Percentiles rank a stretch among this genome's conserved stretches.
These are phyloP conservation scores for Sinosuthora webbiana DNA, from an alignment of 2,113 vertebrate species.

Conservation along the genomic window DNA sequence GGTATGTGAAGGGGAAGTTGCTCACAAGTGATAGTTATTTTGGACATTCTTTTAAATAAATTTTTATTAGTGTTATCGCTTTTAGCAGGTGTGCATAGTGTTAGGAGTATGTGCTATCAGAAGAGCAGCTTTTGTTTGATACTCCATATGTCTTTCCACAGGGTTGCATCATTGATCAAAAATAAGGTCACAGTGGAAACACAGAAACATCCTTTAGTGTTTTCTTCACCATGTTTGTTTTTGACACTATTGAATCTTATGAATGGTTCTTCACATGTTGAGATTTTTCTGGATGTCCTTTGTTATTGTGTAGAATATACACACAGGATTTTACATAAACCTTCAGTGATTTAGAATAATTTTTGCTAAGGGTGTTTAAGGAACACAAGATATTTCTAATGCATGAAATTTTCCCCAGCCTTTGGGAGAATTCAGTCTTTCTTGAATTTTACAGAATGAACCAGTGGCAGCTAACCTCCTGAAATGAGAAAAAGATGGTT, in stretches of 20 bases:
- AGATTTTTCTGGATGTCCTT: background rate
- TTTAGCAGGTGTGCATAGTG: background rate
- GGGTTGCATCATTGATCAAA: background rate
- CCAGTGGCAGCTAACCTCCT: background rate
- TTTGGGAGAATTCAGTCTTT: background rate
- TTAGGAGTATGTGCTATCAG: background rate
- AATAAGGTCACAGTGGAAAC: background rate
- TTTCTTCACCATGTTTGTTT: background rate
- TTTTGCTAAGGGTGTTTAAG: background rate
- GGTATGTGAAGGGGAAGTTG: background rate
- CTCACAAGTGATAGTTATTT: background rate
- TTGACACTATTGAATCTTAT: background rate
- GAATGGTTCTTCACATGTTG: background rate
- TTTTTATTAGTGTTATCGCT: background rate
- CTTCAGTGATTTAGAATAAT: background rate
- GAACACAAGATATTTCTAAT: background rate
- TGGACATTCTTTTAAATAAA: background rate
- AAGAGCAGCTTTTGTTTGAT: background rate
- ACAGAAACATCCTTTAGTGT: background rate
- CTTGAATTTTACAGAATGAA: background rate
- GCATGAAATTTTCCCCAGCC: background rate
- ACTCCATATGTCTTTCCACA: background rate
- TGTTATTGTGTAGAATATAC: background rate
- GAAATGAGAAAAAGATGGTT: background rate
- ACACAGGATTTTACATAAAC: background rate